Evolutionary conservation across 2,888 invertebrate species (phyloP).

Genomic region (Cataglyphis cursor): DNA sequence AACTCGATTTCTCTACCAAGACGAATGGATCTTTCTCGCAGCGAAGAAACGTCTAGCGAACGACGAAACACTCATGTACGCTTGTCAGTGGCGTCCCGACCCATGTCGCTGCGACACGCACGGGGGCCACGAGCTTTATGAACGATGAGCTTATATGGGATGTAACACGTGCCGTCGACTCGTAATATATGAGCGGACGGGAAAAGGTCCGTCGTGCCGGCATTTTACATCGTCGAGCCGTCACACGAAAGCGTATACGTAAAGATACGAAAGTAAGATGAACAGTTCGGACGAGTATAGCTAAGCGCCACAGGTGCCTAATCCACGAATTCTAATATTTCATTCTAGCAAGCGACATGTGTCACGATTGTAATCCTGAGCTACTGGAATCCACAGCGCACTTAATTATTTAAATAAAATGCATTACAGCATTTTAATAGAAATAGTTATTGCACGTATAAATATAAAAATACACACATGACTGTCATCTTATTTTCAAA

Average conservation of each 20-base stretch:
- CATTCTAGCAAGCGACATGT: conserved; percentile 21
- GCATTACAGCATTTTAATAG: background rate
- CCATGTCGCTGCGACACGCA: conserved; percentile 57
- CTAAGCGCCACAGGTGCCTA: conserved; percentile 43
- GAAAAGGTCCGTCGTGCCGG: conserved; percentile 59
- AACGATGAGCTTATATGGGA: conserved; percentile 79
- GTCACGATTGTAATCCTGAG: conserved; percentile 23
- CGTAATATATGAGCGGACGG: conserved; percentile 75
- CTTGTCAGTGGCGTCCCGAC: conserved; percentile 58
- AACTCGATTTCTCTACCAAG: conserved; percentile 49
- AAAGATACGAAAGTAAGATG: conserved; percentile 51
- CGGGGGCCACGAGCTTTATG: conserved; percentile 73
- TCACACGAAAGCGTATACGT: conserved; percentile 23
- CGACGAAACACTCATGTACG: conserved; percentile 65
- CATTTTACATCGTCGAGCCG: conserved; percentile 60
- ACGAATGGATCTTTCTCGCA: conserved; percentile 57
- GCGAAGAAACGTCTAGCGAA: conserved; percentile 51
- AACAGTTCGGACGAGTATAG: conserved; percentile 42
- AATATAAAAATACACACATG: background rate
- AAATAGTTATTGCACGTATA: background rate
- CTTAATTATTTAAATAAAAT: conserved; percentile 1
- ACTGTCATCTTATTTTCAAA: background rate
- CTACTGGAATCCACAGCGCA: conserved; percentile 2
- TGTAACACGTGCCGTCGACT: conserved; percentile 78
- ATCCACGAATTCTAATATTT: conserved; percentile 44